These are phyloP conservation scores for Isichthys henryi DNA, from an alignment of 2,113 vertebrate genomes.

Conservation along the genomic window DNA sequence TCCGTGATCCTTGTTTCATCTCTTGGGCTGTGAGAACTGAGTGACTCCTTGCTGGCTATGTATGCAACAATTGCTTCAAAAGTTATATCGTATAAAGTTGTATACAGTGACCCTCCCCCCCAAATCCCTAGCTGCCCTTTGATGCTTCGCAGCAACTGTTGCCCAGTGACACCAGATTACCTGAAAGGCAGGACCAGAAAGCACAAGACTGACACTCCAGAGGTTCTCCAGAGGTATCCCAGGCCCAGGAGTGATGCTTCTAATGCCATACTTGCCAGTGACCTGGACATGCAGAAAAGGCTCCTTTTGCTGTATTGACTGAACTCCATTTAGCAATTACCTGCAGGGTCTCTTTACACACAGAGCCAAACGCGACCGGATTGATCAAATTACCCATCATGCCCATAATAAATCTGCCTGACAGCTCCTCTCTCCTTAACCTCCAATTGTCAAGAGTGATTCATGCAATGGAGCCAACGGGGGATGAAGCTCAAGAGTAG, in stretches of 20 bases:
- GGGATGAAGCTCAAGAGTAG: not conserved
- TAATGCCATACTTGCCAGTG: not conserved
- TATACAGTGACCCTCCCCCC: not conserved
- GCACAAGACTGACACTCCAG: not conserved
- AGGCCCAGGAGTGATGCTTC: not conserved
- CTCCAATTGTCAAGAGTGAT: slow-evolving; percentile 16
- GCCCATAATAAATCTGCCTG: slow-evolving; percentile 17
- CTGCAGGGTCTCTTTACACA: not conserved
- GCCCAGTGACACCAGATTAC: not conserved
- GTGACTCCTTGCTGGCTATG: not conserved
- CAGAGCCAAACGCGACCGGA: not conserved
- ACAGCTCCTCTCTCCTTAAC: slow-evolving; percentile 7
- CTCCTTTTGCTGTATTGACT: slow-evolving; percentile 1
- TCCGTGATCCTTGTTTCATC: not conserved
- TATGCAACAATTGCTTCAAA: not conserved
- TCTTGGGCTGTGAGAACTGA: not conserved
- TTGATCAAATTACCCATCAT: slow-evolving; percentile 22
- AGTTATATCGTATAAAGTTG: not conserved
- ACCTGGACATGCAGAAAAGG: not conserved
- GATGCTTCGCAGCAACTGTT: not conserved
- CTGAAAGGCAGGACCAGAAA: not conserved
- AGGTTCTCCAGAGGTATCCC: not conserved
- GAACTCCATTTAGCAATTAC: slow-evolving; percentile 15
- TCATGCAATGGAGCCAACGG: not conserved
- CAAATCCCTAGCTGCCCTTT: not conserved